Evolutionary conservation across 1,140 invertebrate species (phyloP), one percentile per base, ranked within the genome.

Genomic region (Papilio helenus): DNA sequence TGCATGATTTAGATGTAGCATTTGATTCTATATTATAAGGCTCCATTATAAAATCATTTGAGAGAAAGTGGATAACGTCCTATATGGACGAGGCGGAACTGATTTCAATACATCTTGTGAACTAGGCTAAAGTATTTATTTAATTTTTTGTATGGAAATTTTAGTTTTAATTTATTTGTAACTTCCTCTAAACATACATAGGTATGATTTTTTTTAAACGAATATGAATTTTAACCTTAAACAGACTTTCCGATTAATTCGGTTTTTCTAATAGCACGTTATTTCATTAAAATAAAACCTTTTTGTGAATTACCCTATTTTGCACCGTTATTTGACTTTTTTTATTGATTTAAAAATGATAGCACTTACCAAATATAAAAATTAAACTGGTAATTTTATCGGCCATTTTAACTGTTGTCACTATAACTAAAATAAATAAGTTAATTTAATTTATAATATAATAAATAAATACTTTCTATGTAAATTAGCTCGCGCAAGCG

Each of bases 21-120:
- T 82, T 86, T 81, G 82, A 86, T 87, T 72, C 73, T 72, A 81
- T 81, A 82, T 86, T 82, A 81, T 76, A 68, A 26, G 58, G 58
- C 23, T 82, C 82, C 80, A 80, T 83, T 83, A 84, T 86, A 84
- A 83, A 82, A 82, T 68, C 0, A 68, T 68, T 68, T 68, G 12
- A 76, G 61, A 61, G 42, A 68, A 76, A 68, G 61, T 65, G 61
- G 12, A 68, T 26, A 65, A 29, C 26, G 61, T 68, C 61, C 61
- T 68, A 68, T 16, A 68, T 68, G 26, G 23, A 68, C 10, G 12
- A 65, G 5, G 14, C 61, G 61, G 61, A 68, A 68, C 61, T 68
- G 26, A 68, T 26, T 58, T 23, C n/a, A 10, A 68, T 34, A 68
- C 61, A 68, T 8, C 20, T 65, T 76, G 79, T 18, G n/a, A 51